Evolutionary conservation across 1,140 invertebrate species (phyloP).

Genomic region (Trichonephila inaurata): DNA sequence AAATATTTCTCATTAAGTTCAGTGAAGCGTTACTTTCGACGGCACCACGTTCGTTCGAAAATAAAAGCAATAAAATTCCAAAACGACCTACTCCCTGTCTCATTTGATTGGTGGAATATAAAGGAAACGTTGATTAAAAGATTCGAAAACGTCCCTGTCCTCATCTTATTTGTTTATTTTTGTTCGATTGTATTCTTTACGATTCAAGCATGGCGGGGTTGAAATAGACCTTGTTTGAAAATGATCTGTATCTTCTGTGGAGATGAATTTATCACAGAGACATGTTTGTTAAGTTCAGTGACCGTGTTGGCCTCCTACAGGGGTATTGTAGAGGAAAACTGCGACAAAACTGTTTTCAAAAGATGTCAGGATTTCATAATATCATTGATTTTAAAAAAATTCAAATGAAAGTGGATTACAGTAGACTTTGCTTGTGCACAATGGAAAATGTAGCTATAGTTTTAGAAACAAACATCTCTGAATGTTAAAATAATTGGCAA

Average conservation of each 20-base stretch:
- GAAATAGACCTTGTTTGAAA: background rate
- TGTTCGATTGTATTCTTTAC: background rate
- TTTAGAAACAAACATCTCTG: no score
- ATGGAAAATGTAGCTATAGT: no score
- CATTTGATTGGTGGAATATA: conserved; percentile 51
- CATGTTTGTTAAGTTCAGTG: background rate
- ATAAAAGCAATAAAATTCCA: conserved; percentile 23
- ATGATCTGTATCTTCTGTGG: background rate
- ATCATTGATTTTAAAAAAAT: no score
- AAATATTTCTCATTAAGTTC: conserved; percentile 51
- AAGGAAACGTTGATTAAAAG: conserved; percentile 42
- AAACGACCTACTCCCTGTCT: conserved; percentile 8
- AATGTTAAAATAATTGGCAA: no score
- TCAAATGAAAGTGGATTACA: no score
- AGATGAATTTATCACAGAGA: background rate
- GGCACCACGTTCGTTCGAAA: background rate
- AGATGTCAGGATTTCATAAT: no score
- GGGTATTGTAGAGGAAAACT: background rate
- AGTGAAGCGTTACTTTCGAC: background rate
- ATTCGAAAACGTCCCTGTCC: background rate
- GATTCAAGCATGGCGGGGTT: background rate
- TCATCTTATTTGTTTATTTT: conserved; percentile 9
- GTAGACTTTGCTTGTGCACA: no score
- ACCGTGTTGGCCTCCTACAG: background rate
- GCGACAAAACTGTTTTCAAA: no score